phyloP scores from a whole-genome alignment of 2,113 vertebrate species.

The Tricholaema leucomelas region DNA sequence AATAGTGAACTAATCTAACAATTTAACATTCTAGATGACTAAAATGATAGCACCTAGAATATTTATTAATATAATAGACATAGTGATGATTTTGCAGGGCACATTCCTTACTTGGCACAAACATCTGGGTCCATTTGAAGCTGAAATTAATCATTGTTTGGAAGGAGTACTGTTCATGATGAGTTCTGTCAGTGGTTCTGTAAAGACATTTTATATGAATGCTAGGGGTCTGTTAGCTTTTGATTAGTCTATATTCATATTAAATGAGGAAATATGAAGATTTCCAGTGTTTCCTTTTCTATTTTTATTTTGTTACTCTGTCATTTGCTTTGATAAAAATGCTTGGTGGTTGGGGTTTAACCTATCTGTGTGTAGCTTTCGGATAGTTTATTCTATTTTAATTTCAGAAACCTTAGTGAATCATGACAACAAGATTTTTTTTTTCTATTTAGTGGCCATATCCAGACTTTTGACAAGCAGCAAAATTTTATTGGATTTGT shows the following conservation, averaged over 20 bases:
- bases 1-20: background rate
- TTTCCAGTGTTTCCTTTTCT: background rate
- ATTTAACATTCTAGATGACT: background rate
- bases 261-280: background rate
- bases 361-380: background rate
- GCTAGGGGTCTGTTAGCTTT: background rate
- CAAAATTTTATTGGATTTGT: background rate
- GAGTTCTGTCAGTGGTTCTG: background rate
- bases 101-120: background rate
- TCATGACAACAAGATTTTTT: accelerated
- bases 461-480: background rate
- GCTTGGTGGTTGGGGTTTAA: background rate
- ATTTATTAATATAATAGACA: background rate
- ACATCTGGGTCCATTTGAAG: background rate
- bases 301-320: background rate
- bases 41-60: background rate
- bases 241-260: background rate
- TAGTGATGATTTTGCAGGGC: background rate
- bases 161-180: background rate
- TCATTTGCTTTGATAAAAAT: background rate
- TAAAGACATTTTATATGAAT: background rate
- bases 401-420: background rate
- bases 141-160: background rate
- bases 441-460: background rate
- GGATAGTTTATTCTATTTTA: background rate